Evolutionary conservation across 2,113 vertebrate genomes (phyloP), one percentile per base, ranked within the genome.

Genomic region (Merops nubicus): DNA sequence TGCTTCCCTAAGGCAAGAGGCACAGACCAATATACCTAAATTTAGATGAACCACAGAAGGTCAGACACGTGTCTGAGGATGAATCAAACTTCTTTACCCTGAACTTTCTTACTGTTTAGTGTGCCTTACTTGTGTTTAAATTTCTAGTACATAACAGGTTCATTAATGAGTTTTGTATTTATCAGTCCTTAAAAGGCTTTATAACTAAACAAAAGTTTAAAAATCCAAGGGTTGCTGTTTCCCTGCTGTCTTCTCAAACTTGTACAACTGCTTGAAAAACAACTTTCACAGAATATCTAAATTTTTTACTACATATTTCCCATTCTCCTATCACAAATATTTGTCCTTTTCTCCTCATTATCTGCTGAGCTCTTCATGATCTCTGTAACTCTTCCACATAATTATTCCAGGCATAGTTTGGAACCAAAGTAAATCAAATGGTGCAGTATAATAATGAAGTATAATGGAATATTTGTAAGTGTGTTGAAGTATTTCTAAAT

Each of bases 1-100:
- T 57, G 36, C 34, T 91, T 43, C 93, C 92, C 91, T 65, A 70
- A 96, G 88, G 87, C 94, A 89, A 67, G 57, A 95, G 82, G 53
- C 38, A 63, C 36, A 79, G 36, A 53, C 67, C 53, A 40, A 11
- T 0, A 40, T 53, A 77, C 50, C 50, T 70, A 40, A 91, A 93
- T 70, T 69, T 57, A 89, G 76, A 62, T 73, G 57, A 89, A 64
- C 43, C 65, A 40, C n/a, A 76, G 60, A 28, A 91, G 91, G 51
- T 78, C 57, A 87, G 83, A 40, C 28, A 26, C 40, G 76, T 85
- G 8, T 29, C 22, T 72, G 62, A 40, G 17, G 74, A 85, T 65
- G 79, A 87, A 82, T 94, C 65, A 68, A 63, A 87, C 26, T 72
- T 56, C 18, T 87, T 81, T 68, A 40, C 36, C 48, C 51, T 85